Base-by-base conservation (phyloP, 2,797 vertebrate genomes). In the Galago senegalensis region DNA sequence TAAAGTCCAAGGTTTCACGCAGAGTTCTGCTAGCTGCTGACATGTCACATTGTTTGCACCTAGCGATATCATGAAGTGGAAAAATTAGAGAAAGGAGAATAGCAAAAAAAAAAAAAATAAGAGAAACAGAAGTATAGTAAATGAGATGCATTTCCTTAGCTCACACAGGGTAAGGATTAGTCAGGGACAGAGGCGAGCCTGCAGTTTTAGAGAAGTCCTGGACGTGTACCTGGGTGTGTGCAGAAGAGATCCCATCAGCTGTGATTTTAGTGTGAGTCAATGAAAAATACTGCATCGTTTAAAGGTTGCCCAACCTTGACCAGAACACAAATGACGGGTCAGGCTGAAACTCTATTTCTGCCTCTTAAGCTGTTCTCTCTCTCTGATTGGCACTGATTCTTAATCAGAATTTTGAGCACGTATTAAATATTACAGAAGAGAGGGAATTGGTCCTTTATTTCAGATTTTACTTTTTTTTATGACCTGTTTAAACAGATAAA, bases 401-500 rank as follows among this genome's bases (percentile, higher is more conserved):
- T 87, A 93, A 95, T 93, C 87, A 67, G 73, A 79, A 86, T 82
- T 87, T 92, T 46, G 63, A 95, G 21, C 29, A 29, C n/a, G 43
- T 65, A 56, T 84, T 85, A 93, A 84, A 60, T 81, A 63, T 73
- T 20, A 20, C 6, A 53, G 29, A 16, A 90, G 14, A 67, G 63
- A 82, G 37, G 34, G 17, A 1, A 7, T 23, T 25, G 60, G 92
- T 25, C 40, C 73, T 60, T 84, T 84, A 95, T 96, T 96, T 96
- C 69, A 60, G 18, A 70, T 86, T 97, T 93, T 87, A 91, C 93
- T 94, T 81, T 92, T 85, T 85, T 85, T 93, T 94, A 90, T 27
- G 91, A 96, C 58, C 93, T 95, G 72, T 89, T 97, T 89, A 92
- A 97, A 94, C 88, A 96, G 92, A 95, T 96, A 94, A 96, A 97